Evolutionary conservation across 2,888 invertebrate species (phyloP), one percentile per base, ranked within the genome.

Genomic region (Athalia cordata): DNA sequence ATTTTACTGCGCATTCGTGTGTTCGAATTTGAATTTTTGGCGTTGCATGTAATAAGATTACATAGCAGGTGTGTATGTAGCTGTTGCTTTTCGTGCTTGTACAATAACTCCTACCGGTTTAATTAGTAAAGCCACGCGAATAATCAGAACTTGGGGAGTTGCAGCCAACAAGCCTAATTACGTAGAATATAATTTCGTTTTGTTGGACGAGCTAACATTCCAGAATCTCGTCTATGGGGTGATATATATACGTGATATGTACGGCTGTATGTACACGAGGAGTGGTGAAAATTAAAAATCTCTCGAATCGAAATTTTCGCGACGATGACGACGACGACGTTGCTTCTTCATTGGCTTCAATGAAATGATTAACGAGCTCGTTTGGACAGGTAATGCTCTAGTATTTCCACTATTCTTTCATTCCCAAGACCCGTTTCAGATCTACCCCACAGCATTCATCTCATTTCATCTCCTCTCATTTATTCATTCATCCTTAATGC

Each of bases 121-220:
- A 72, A 72, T 72, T 72, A 72, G 59, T 47, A 59, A 72, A 72
- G 57, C 72, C 72, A 45, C 72, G 7, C 55, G 72, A 59, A 72
- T 72, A 43, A 72, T 72, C 59, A 45, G 57, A 57, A 59, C 29
- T 29, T 29, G 29, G 29, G 29, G 29, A 29, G 29, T 29, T 29
- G 29, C 29, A 45, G 59, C 29, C 50, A 68, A 50, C 43, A 5
- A 52, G 72, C 59, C 59, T 72, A 72, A 72, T 72, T 59, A 72
- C 45, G 15, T 45, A 43, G 59, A 47, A 29, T 29, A 29, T 29
- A 29, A 29, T 29, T 29, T 29, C 29, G 29, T 29, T 29, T n/a
- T 55, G 55, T n/a, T 11, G 55, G 55, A n/a, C 55, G 55, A 55
- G 7, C 4, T n/a, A 29, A 29, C 29, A 0, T 29, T 29, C 29